Conservation (phyloP, 2,113 vertebrate species). For the Condylura cristata region DNA sequence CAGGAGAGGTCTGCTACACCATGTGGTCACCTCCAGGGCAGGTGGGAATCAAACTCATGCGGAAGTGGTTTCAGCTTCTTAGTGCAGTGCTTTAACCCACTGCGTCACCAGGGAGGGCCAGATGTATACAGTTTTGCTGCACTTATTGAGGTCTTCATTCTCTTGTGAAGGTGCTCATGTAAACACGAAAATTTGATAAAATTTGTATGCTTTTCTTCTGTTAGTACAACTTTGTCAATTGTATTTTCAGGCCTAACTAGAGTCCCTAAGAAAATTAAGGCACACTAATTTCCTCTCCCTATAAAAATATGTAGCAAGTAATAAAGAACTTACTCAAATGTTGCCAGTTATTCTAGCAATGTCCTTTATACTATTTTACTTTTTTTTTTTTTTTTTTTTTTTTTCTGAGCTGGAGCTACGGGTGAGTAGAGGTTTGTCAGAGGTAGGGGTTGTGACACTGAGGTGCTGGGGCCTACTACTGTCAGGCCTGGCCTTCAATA, state of each 20-base stretch:
- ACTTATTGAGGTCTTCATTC: background rate
- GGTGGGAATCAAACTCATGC: no score
- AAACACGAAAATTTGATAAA: background rate
- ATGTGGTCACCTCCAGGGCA: no score
- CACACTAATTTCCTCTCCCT: background rate
- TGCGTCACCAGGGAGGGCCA: no score
- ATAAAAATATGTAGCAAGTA: background rate
- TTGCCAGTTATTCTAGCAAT: background rate
- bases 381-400: background rate
- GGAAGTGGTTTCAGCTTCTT: no score
- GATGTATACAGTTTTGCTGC: background rate
- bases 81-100: no score
- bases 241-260: background rate
- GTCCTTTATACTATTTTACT: background rate
- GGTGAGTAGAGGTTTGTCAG: no score
- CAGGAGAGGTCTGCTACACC: no score
- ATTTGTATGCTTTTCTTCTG: background rate
- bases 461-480: no score
- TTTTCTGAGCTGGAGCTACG: no score
- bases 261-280: background rate
- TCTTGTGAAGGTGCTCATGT: background rate
- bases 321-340: conserved; percentile 15
- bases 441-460: no score
- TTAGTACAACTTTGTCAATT: background rate
- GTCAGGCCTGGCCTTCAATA: no score